Percentiles rank a stretch among this genome's conserved stretches.
These are phyloP conservation scores for Cantharis flavilabris DNA, from an alignment of 2,888 invertebrate genomes.

Conservation along the genomic window DNA sequence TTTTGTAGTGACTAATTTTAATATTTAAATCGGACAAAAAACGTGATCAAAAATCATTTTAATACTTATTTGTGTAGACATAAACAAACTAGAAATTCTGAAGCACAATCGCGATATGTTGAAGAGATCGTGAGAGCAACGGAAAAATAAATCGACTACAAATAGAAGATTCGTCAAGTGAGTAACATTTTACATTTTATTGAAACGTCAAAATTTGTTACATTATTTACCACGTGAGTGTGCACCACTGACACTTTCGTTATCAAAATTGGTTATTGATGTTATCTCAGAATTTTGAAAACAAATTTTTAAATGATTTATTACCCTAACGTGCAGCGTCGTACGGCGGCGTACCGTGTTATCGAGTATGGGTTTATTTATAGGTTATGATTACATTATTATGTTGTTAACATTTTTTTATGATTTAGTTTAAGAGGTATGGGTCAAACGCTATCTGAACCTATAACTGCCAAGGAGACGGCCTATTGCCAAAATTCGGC, in stretches of 20 bases:
- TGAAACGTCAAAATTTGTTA: background rate
- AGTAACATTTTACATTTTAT: background rate
- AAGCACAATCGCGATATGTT: background rate
- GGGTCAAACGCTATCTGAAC: slow-evolving; percentile 98
- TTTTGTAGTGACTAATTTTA: slow-evolving; percentile 36
- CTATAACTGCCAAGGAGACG: slow-evolving; percentile 88
- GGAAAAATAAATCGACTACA: background rate
- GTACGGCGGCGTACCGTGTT: background rate
- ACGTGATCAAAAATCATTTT: slow-evolving; percentile 23
- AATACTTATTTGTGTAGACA: slow-evolving; percentile 14
- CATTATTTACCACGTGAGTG: background rate
- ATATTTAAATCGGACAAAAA: slow-evolving; percentile 28
- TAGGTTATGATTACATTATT: background rate
- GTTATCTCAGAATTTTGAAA: background rate
- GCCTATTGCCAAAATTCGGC: slow-evolving; percentile 76
- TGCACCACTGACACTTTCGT: background rate
- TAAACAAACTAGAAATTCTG: slow-evolving; percentile 7
- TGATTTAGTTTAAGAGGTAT: slow-evolving; percentile 58
- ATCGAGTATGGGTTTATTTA: slow-evolving; percentile 1
- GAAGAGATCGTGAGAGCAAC: background rate
- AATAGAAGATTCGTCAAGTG: background rate
- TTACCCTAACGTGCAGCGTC: background rate
- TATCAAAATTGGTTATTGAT: background rate
- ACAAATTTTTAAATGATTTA: background rate
- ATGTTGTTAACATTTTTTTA: background rate